phyloP scores from a whole-genome alignment of 2,113 vertebrate species.

The Passer domesticus region DNA sequence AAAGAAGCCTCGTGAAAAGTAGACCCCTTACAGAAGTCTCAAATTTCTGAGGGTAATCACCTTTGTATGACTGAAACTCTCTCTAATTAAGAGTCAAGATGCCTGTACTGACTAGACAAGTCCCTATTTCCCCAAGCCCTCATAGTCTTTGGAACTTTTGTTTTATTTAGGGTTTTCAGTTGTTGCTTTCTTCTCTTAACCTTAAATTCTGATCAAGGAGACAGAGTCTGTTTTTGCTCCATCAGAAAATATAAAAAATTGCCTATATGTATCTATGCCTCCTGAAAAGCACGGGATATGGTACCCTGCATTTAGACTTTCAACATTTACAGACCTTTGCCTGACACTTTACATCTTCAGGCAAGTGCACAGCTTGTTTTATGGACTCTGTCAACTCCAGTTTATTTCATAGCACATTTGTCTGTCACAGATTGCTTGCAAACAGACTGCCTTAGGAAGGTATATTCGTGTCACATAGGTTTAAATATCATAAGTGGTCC shows the following conservation, averaged over 20 bases:
- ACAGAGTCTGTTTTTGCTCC: not conserved
- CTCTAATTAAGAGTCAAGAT: not conserved
- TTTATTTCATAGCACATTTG: constrained; percentile 27
- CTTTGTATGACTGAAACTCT: not conserved
- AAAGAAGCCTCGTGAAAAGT: not conserved
- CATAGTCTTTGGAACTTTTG: not conserved
- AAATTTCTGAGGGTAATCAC: not conserved
- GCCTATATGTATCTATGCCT: not conserved
- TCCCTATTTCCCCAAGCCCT: not conserved
- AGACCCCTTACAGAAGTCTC: not conserved
- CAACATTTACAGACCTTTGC: not conserved
- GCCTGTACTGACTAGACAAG: not conserved
- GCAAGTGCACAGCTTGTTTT: constrained; percentile 49
- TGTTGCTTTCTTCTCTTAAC: not conserved
- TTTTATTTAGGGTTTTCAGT: not conserved
- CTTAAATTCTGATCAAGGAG: not conserved
- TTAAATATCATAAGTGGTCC: constrained; percentile 54
- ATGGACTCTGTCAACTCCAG: constrained; percentile 40
- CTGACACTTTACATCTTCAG: constrained; percentile 23
- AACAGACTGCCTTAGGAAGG: constrained; percentile 36
- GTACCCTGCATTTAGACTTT: not conserved
- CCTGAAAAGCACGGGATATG: not conserved
- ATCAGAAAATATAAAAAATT: not conserved
- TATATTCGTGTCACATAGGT: not conserved
- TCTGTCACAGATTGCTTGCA: constrained; percentile 30